Percentiles rank a stretch among this genome's conserved stretches.
These are phyloP conservation scores for Platorchestia sp. DNA, from an alignment of 1,140 invertebrate genomes.

Conservation along the genomic window DNA sequence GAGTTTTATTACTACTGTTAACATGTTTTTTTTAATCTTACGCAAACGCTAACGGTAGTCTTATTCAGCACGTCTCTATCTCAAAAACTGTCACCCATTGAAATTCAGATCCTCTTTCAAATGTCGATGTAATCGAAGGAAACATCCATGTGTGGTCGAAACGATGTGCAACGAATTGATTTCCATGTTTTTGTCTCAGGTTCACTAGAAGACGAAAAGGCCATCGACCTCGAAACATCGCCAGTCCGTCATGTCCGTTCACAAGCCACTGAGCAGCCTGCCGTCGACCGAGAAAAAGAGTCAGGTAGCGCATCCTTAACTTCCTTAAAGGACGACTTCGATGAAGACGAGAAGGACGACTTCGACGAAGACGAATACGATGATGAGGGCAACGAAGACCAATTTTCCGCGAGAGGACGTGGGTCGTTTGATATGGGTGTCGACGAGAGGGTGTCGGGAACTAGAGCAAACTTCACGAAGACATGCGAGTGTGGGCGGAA, in stretches of 20 bases:
- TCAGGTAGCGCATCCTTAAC: no score
- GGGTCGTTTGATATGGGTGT: neutral
- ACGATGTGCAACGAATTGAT: neutral
- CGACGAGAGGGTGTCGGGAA: neutral
- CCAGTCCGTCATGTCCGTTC: neutral
- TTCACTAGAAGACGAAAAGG: neutral
- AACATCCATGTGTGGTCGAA: neutral
- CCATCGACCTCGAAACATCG: neutral
- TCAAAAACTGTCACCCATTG: neutral
- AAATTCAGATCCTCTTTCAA: neutral
- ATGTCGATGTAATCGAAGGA: neutral
- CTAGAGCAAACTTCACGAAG: neutral
- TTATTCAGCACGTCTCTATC: no score
- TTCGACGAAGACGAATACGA: neutral
- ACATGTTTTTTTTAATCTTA: no score
- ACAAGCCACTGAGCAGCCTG: neutral
- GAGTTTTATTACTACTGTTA: no score
- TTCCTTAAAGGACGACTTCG: neutral
- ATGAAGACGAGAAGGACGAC: neutral
- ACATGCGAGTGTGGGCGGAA: constrained; percentile 35
- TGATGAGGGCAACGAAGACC: neutral
- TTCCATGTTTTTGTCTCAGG: neutral
- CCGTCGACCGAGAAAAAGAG: neutral
- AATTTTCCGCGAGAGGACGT: neutral
- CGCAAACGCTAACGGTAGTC: no score